Conservation (phyloP, 1,140 invertebrate genomes). For the Eumeta japonica region DNA sequence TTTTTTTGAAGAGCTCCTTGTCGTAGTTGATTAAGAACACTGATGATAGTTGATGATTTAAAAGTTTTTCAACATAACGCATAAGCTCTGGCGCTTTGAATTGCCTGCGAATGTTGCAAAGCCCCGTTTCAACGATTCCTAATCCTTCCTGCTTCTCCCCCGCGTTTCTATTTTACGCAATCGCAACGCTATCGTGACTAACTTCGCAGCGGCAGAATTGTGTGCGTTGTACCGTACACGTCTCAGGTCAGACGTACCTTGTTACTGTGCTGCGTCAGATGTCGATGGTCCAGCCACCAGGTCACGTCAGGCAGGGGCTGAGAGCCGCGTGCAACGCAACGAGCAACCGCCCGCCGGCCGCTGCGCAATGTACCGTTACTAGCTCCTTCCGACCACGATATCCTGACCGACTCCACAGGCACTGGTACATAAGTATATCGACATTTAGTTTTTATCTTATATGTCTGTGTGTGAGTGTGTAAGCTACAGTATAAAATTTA, state of each 20-base stretch:
- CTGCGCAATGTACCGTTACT: conserved; percentile 74
- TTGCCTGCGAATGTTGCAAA: too few species aligned
- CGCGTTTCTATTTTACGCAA: too few species aligned
- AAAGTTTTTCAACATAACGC: too few species aligned
- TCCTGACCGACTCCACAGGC: conserved; percentile 72
- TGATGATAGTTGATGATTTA: too few species aligned
- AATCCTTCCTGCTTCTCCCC: too few species aligned
- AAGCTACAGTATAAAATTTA: neutral
- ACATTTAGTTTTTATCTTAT: neutral
- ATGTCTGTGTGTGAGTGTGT: neutral
- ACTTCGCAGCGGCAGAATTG: too few species aligned
- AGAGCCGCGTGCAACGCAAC: conserved; percentile 75
- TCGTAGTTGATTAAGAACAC: too few species aligned
- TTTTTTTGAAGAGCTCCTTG: too few species aligned
- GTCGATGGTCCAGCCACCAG: conserved; percentile 73
- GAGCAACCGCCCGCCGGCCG: conserved; percentile 70
- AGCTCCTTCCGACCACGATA: conserved; percentile 55
- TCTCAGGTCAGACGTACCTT: conserved; percentile 32
- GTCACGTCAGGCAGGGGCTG: conserved; percentile 75
- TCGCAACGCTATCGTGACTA: too few species aligned
- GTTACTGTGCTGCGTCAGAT: conserved; percentile 47
- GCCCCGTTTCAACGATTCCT: too few species aligned
- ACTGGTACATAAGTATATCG: conserved; percentile 63
- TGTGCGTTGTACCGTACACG: too few species aligned
- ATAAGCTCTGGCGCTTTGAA: too few species aligned